These are phyloP conservation scores for Eurois occulta DNA, from an alignment of 2,888 invertebrate species.

Conservation along the genomic window DNA sequence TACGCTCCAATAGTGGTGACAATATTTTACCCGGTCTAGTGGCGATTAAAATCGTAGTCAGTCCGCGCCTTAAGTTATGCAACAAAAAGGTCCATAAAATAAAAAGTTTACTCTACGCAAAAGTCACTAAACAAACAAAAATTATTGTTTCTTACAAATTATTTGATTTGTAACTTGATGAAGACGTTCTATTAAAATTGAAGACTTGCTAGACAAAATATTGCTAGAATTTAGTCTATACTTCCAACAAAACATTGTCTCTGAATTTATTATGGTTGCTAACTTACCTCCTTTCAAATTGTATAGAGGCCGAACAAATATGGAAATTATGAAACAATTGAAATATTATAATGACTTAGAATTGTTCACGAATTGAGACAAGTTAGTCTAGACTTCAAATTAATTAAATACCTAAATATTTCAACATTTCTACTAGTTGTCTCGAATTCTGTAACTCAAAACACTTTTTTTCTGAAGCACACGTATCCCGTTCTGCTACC, in stretches of 20 bases:
- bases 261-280: constrained; percentile 6
- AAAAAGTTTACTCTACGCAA: too few relatives aligned
- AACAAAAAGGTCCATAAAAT: too few relatives aligned
- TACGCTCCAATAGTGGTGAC: too few relatives aligned
- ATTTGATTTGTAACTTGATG: neutral
- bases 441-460: neutral
- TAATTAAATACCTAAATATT: neutral
- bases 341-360: constrained; percentile 13
- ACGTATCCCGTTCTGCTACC: neutral
- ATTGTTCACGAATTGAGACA: constrained; percentile 2
- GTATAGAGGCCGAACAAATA: constrained; percentile 4
- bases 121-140: neutral
- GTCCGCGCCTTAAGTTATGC: too few relatives aligned
- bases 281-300: constrained; percentile 20
- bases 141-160: neutral
- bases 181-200: constrained; percentile 9
- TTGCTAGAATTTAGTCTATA: neutral
- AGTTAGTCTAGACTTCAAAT: neutral
- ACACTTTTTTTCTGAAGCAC: neutral
- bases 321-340: neutral
- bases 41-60: too few relatives aligned
- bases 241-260: constrained; percentile 3
- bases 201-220: constrained; percentile 16
- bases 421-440: too few relatives aligned
- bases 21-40: too few relatives aligned